phyloP scores from a whole-genome alignment of 1,140 invertebrate species.

The Bombus huntii region DNA sequence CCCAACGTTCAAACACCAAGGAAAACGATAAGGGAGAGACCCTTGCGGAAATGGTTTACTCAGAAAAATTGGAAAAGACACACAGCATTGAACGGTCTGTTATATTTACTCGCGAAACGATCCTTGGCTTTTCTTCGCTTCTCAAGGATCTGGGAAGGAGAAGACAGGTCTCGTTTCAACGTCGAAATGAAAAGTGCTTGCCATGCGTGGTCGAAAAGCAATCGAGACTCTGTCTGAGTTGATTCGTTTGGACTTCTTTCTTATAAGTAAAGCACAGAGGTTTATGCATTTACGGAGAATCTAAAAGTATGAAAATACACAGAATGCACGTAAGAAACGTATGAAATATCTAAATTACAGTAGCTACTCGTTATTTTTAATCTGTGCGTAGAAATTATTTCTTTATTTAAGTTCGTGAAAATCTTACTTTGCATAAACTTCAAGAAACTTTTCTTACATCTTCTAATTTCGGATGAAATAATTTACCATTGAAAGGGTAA shows the following conservation, averaged over 20 bases:
- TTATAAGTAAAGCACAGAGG: not conserved
- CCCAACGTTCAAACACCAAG: constrained; percentile 47
- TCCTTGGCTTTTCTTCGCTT: constrained; percentile 38
- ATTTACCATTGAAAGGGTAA: not conserved
- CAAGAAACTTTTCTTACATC: not conserved
- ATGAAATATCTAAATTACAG: not conserved
- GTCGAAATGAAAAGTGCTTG: constrained; percentile 25
- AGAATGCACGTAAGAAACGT: too few species aligned
- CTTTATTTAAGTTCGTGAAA: not conserved
- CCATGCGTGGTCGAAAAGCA: constrained; percentile 17
- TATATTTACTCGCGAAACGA: constrained; percentile 49
- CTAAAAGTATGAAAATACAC: too few species aligned
- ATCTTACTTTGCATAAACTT: not conserved
- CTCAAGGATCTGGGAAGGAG: not conserved
- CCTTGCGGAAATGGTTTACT: constrained; percentile 54
- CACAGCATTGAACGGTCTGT: constrained; percentile 47
- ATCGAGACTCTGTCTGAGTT: not conserved
- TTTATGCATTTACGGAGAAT: not conserved
- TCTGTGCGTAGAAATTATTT: not conserved
- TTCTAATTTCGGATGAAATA: not conserved
- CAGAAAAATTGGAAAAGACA: constrained; percentile 55
- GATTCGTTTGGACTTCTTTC: not conserved
- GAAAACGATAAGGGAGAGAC: constrained; percentile 40
- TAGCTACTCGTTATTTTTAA: not conserved
- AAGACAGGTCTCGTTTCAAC: not conserved